These are phyloP conservation scores for Dynastes tityus DNA, from an alignment of 2,888 invertebrate genomes.

Conservation along the genomic window DNA sequence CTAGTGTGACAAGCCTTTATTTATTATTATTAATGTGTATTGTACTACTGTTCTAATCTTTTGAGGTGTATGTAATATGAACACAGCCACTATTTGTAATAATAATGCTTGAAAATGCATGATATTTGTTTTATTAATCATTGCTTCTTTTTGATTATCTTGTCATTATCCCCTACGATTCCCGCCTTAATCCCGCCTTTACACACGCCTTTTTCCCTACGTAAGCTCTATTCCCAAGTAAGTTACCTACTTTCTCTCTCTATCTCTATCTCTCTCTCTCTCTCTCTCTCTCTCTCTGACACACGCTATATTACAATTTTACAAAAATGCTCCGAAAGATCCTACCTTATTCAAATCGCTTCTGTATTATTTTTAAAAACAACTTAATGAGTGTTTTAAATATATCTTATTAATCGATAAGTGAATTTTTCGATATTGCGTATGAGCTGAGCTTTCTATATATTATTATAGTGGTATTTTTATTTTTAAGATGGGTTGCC, in stretches of 20 bases:
- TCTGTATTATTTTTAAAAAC: conserved; percentile 54
- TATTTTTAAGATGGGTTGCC: conserved; percentile 59
- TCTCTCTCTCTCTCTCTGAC: conserved; percentile 51
- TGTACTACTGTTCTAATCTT: conserved; percentile 73
- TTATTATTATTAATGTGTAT: conserved; percentile 70
- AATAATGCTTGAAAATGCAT: conserved; percentile 91
- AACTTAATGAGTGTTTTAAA: conserved; percentile 52
- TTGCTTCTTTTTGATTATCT: conserved; percentile 68
- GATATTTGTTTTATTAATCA: conserved; percentile 86
- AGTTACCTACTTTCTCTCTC: neutral
- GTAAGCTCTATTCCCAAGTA: neutral
- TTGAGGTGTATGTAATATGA: conserved; percentile 73
- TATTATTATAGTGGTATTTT: conserved; percentile 55
- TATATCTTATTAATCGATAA: conserved; percentile 48
- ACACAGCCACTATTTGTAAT: conserved; percentile 84
- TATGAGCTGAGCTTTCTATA: conserved; percentile 53
- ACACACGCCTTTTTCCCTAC: neutral
- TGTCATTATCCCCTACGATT: conserved; percentile 54
- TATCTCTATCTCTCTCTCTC: conserved; percentile 14
- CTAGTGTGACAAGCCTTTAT: conserved; percentile 65
- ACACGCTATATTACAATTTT: conserved; percentile 54
- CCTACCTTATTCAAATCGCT: conserved; percentile 54
- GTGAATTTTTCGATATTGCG: conserved; percentile 47
- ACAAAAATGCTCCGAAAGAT: conserved; percentile 54
- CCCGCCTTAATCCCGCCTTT: conserved; percentile 58